phyloP scores from a whole-genome alignment of 2,888 invertebrate genomes.

The Anarsia innoxiella region DNA sequence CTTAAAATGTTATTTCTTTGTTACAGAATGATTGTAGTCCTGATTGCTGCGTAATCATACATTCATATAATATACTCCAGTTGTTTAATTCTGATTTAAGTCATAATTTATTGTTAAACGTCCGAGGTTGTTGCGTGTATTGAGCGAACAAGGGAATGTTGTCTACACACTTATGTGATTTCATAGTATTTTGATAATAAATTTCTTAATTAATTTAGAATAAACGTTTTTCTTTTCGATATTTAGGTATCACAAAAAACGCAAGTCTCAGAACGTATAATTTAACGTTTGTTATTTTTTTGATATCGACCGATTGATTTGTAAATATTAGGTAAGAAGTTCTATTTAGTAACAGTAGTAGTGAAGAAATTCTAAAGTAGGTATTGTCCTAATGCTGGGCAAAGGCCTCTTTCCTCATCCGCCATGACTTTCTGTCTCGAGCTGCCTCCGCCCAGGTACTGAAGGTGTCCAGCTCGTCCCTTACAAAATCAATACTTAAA shows the following conservation, averaged over 20 bases:
- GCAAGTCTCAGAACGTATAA: too few species aligned
- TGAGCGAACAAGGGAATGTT: constrained; percentile 26
- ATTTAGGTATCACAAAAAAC: not conserved
- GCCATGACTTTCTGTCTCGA: too few species aligned
- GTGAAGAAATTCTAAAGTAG: too few species aligned
- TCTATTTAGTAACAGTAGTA: too few species aligned
- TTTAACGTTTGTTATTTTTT: too few species aligned
- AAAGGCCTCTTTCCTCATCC: too few species aligned
- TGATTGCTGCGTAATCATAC: constrained; percentile 55
- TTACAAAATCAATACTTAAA: too few species aligned
- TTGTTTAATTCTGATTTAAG: constrained; percentile 35
- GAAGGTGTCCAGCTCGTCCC: too few species aligned
- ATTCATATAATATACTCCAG: constrained; percentile 22
- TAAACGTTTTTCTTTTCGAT: not conserved
- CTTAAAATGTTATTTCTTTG: constrained; percentile 24
- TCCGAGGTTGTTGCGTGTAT: constrained; percentile 21
- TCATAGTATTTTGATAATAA: constrained; percentile 15
- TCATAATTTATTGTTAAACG: constrained; percentile 45
- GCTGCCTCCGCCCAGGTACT: too few species aligned
- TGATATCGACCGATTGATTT: too few species aligned
- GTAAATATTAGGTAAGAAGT: too few species aligned
- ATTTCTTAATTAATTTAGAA: constrained; percentile 10
- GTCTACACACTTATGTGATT: constrained; percentile 10
- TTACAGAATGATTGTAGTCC: constrained; percentile 71
- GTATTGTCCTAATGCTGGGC: too few species aligned